Evolutionary conservation across 2,888 invertebrate species (phyloP), one percentile per base, ranked within the genome.

Genomic region (Chloroclysta siterata): DNA sequence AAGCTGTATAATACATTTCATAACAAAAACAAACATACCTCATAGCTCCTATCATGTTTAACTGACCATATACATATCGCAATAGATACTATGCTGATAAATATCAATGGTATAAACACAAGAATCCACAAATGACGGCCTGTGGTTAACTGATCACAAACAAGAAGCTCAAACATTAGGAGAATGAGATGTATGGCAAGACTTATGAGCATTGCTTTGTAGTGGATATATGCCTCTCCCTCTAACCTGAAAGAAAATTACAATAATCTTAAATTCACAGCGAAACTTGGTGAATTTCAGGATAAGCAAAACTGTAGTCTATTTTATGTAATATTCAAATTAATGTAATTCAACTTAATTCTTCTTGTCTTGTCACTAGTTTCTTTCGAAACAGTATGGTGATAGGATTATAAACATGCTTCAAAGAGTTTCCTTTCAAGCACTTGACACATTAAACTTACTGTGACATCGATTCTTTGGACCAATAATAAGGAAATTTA

Each of bases 61-160:
- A 99, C 98, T 54, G 99, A 98, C 99, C 99, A 99, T 78, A 99
- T 98, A 83, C 97, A 99, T 67, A 99, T 98, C 53, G 98, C 98
- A 77, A 99, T 98, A 62, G 99, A 99, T 42, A 99, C 96, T 75
- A 99, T 97, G 68, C 98, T 98, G 80, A 99, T 97, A 88, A 99
- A 98, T 86, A 99, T 98, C 69, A 99, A 93, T 10, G 99, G 99
- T 87, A 99, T 98, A 88, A 99, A 97, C 78, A 97, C 97, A 72
- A 98, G 94, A 76, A 97, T 98, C 98, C 98, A 98, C 68, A 96
- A 90, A 88, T 97, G 97, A 71, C 97, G 94, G 10, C 94, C 94
- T 0, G 97, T 97, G 75, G 98, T 97, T 73, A 99, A 92, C 89
- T 99, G 98, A 92, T 99, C 98, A 87, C 99, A 99, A 44, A 98